These are phyloP conservation scores for Erpobdella octoculata DNA, from an alignment of 2,888 invertebrate genomes.

Conservation along the genomic window DNA sequence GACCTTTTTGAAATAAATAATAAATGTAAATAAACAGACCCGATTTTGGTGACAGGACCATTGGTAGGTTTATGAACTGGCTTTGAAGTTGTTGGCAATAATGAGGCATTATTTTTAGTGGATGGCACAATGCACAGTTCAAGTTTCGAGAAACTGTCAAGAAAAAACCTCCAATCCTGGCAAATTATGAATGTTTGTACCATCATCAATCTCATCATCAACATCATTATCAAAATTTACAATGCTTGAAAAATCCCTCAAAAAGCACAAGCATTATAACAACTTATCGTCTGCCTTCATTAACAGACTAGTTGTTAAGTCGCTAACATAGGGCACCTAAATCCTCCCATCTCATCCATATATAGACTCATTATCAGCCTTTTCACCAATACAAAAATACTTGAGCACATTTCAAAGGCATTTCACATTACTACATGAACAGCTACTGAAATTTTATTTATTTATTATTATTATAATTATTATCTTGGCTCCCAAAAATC, in stretches of 20 bases:
- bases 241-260: too few species aligned
- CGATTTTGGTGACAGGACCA: not conserved
- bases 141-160: constrained; percentile 26
- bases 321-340: too few species aligned
- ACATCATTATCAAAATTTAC: not conserved
- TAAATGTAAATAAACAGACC: not conserved
- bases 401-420: too few species aligned
- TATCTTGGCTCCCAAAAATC: too few species aligned
- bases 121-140: constrained; percentile 26
- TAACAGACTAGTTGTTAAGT: too few species aligned
- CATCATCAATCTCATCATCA: not conserved
- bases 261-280: too few species aligned
- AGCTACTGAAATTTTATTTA: not conserved
- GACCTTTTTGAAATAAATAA: too few species aligned
- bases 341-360: too few species aligned
- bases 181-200: not conserved
- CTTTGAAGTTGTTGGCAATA: not conserved
- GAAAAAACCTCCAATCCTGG: constrained; percentile 25
- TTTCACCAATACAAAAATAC: too few species aligned
- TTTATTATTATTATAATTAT: too few species aligned
- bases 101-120: not conserved
- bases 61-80: not conserved
- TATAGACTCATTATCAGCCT: too few species aligned
- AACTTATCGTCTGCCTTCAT: too few species aligned
- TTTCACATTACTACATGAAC: not conserved